Base-by-base conservation (phyloP, 2,888 invertebrate species). In the Neuroscelio doddi region DNA sequence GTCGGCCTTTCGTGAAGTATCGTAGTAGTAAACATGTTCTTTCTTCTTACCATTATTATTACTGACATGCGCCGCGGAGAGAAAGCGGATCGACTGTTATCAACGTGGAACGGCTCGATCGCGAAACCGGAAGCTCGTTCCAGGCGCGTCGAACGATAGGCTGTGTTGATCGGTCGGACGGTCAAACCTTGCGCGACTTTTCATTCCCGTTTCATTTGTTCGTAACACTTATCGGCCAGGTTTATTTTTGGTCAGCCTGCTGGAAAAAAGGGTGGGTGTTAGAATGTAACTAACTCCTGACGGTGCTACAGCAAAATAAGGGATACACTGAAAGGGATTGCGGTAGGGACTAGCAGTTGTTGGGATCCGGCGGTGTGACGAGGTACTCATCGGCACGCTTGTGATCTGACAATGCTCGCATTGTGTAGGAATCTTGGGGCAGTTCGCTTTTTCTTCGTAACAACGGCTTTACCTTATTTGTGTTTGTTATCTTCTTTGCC, bases 391-490 rank as follows among this genome's bases (percentile, higher is more conserved):
- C 97, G 74, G 95, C 93, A 80, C 97, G 90, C 86, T 93, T 94
- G 88, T 97, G 96, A 85, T 94, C 95, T 84, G 92, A 93, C 75
- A 97, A 89, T 70, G 96, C 96, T 85, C 93, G 93, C 78, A 96
- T 92, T 51, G 96, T 97, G 84, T 92, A 91, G 76, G 93, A 90
- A 87, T 98, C 97, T 80, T 96, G 95, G 41, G 97, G 97, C 82
- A 98, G 88, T 85, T 98, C 96, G 10, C 96, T 97, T 88, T 97
- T 97, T 86, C 96, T 93, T 86, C 97, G 92, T 70, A 97, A 89
- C 74, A 97, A 87, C 49, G 96, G 96, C 86, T 94, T 94, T 85
- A 90, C 94, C 87, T 90, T 91, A 68, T 81, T 82, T 15, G 73
- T 70, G 57, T 78, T 78, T 34, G 81, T 78, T 10, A 71, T 56